Evolutionary conservation across 2,797 vertebrate species (phyloP), one percentile per base, ranked within the genome.

Genomic region (Rhadinocentrus ornatus): DNA sequence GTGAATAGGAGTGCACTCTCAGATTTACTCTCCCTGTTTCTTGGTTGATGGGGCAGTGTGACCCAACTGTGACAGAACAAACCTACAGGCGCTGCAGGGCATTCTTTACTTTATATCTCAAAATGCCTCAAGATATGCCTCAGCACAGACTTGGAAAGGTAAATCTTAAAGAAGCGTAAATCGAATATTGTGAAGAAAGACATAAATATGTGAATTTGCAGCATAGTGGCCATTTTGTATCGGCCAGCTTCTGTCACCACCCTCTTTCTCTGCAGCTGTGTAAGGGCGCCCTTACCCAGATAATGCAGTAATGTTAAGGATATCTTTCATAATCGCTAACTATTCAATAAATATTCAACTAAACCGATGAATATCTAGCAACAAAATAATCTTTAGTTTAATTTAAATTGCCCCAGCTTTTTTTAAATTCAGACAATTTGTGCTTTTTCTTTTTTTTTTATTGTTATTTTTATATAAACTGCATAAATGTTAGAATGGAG

Each of bases 1-100:
- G 63, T 78, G 77, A 90, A 65, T 60, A 60, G 39, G 62, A 83
- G 82, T 82, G 76, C 78, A 82, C 78, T 71, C 62, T 84, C 41
- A 83, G 73, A 80, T 73, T 63, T 80, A 58, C 27, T 69, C 58
- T 77, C 56, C 35, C 16, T 57, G 2, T 32, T 58, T 57, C 39
- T 52, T 24, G 35, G 46, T 55, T 27, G 1, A 59, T 1, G 20
- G 48, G 35, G 26, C 48, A 53, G 34, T 0, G 4, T 53, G 8
- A 46, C 3, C 13, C 39, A 37, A 22, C 16, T 46, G 12, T 35
- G 29, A 46, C 29, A 39, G 20, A 69, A 48, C 8, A 27, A 53
- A 24, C 66, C 46, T 12, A 4, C 22, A 31, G 55, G 1, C 9
- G 41, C 18, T 11, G 12, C 48, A 31, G 60, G 34, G 6, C n/a